These are phyloP conservation scores for Agonum fuliginosum DNA, from an alignment of 2,888 invertebrate species.

Conservation along the genomic window DNA sequence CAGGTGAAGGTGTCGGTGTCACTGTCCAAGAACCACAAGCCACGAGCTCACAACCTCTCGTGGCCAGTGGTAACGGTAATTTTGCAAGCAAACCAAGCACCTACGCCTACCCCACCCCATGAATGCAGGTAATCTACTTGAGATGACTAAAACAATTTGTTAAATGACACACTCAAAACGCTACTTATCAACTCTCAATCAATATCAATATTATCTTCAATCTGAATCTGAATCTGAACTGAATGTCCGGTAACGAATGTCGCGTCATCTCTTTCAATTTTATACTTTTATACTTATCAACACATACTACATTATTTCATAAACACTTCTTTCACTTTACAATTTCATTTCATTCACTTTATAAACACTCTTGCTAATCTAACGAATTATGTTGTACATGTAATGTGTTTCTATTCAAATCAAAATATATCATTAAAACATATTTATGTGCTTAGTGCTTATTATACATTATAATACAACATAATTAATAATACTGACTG, in stretches of 20 bases:
- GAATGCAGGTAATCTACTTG: conserved; percentile 59
- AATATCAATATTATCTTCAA: no score
- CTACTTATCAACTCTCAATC: conserved; percentile 26
- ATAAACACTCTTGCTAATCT: conserved; percentile 6
- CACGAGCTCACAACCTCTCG: conserved; percentile 61
- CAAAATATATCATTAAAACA: no score
- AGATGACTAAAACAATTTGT: conserved; percentile 54
- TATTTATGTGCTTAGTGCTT: no score
- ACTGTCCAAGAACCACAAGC: conserved; percentile 14
- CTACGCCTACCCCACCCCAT: conserved; percentile 58
- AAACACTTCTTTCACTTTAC: background rate
- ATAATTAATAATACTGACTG: no score
- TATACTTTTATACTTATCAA: background rate
- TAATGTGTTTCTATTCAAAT: no score
- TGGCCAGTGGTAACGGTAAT: conserved; percentile 60
- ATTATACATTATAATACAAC: no score
- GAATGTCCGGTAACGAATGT: conserved; percentile 55
- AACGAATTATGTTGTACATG: conserved; percentile 3
- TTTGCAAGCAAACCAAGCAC: conserved; percentile 51
- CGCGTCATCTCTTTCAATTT: conserved; percentile 43
- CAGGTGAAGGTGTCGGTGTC: conserved; percentile 60
- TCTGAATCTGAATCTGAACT: conserved; percentile 3
- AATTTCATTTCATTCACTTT: conserved; percentile 21
- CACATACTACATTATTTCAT: background rate
- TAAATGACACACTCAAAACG: conserved; percentile 57